Conservation (phyloP, 2,113 vertebrate genomes). For the Microcebus murinus region DNA sequence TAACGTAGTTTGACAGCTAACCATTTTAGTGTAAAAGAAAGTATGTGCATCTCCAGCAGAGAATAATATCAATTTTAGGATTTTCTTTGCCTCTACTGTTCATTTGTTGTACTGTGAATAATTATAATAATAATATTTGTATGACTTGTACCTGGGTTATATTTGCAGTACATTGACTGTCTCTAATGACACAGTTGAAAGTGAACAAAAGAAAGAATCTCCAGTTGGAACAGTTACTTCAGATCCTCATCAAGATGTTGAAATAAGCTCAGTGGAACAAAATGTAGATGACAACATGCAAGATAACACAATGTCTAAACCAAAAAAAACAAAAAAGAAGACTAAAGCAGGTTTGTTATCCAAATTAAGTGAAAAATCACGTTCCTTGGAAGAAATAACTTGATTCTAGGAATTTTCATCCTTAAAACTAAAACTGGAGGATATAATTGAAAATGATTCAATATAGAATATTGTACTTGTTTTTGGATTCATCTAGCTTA, state of each 20-base stretch:
- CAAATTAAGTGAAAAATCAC: constrained; percentile 15
- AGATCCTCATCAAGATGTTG: constrained; percentile 51
- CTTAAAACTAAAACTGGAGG: not conserved
- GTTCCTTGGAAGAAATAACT: not conserved
- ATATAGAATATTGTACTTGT: not conserved
- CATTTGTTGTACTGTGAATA: not conserved
- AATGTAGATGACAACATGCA: constrained; percentile 76
- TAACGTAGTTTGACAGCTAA: not conserved
- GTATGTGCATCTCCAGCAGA: not conserved
- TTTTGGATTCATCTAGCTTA: constrained; percentile 6
- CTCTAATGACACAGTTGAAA: constrained; percentile 73
- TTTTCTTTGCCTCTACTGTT: not conserved
- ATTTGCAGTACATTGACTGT: constrained; percentile 81
- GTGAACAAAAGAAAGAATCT: constrained; percentile 65
- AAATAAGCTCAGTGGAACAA: constrained; percentile 57
- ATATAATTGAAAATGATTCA: not conserved
- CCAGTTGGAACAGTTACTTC: constrained; percentile 51
- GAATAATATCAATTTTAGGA: not conserved
- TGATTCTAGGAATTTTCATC: not conserved
- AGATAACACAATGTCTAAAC: constrained; percentile 81
- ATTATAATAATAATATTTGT: not conserved
- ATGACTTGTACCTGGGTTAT: constrained; percentile 34
- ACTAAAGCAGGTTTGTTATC: constrained; percentile 86
- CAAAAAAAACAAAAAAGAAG: constrained; percentile 91
- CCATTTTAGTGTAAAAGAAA: constrained; percentile 21